Conservation (phyloP, 2,888 invertebrate species). For the Epistrophella euchroma region DNA sequence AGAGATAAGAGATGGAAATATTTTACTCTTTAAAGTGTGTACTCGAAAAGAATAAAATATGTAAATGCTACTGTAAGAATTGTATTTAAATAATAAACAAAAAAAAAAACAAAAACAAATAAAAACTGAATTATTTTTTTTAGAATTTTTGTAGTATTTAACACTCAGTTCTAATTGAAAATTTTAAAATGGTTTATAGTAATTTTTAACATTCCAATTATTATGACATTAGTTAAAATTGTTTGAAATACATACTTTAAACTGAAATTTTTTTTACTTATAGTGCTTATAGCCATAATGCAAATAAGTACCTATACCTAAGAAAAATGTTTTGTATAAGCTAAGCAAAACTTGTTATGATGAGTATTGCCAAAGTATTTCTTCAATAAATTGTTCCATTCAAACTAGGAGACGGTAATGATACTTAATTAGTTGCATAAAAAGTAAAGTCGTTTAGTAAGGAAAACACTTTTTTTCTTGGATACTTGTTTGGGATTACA, state of each 20-base stretch:
- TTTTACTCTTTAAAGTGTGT: no score
- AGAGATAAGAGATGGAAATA: no score
- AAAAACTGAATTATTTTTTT: no score
- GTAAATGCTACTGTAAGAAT: no score
- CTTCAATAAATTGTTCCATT: background rate
- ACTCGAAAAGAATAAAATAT: no score
- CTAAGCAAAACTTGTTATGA: background rate
- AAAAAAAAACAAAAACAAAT: no score
- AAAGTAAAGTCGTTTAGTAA: background rate
- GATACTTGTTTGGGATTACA: background rate
- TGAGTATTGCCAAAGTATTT: background rate
- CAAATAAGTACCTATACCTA: background rate
- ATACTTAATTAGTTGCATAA: background rate
- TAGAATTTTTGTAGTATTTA: no score
- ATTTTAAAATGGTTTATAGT: no score
- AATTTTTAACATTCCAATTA: no score
- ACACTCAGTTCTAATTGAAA: no score
- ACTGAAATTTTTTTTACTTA: background rate
- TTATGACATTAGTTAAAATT: background rate
- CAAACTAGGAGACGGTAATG: background rate
- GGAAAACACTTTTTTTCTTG: background rate
- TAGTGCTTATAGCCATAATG: background rate
- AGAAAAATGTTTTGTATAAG: background rate
- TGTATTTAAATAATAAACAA: no score
- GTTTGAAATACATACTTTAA: background rate